Percentiles rank a stretch among this genome's conserved stretches.
Conservation (phyloP, 2,888 invertebrate genomes). For the Phortica okadai region DNA sequence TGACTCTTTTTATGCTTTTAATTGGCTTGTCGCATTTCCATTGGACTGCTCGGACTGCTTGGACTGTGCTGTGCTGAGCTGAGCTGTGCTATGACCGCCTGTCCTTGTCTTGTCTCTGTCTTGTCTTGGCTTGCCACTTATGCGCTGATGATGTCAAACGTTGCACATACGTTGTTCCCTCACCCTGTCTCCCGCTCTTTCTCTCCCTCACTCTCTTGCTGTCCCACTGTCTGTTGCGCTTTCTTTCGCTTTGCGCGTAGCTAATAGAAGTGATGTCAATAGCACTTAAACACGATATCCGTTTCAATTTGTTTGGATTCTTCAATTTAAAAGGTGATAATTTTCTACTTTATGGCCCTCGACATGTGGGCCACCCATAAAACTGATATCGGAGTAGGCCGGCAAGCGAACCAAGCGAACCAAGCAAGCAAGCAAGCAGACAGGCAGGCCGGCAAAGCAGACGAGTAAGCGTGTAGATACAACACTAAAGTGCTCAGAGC, state of each 20-base stretch:
- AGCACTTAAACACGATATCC: slow-evolving; percentile 77
- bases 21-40: slow-evolving; percentile 73
- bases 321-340: slow-evolving; percentile 77
- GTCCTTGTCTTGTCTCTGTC: neutral
- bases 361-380: slow-evolving; percentile 77
- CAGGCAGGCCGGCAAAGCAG: neutral
- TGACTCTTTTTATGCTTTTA: slow-evolving; percentile 65
- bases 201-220: neutral
- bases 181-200: neutral
- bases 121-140: neutral
- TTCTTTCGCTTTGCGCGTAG: slow-evolving; percentile 39
- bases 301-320: slow-evolving; percentile 77
- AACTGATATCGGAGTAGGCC: slow-evolving; percentile 73
- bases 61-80: neutral
- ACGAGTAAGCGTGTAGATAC: neutral
- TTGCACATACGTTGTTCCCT: neutral
- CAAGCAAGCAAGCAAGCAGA: neutral
- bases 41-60: slow-evolving; percentile 26
- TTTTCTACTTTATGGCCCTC: slow-evolving; percentile 77
- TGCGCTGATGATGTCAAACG: slow-evolving; percentile 24
- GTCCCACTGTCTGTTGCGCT: neutral
- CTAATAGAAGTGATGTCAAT: slow-evolving; percentile 76
- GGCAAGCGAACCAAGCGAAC: neutral
- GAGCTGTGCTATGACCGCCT: neutral
- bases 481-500: slow-evolving; percentile 1